A percentile compares a stretch with the other conserved stretches of the same genome.
Evolutionary conservation across 2,888 invertebrate genomes (phyloP).

Genomic region (Spisula solida): DNA sequence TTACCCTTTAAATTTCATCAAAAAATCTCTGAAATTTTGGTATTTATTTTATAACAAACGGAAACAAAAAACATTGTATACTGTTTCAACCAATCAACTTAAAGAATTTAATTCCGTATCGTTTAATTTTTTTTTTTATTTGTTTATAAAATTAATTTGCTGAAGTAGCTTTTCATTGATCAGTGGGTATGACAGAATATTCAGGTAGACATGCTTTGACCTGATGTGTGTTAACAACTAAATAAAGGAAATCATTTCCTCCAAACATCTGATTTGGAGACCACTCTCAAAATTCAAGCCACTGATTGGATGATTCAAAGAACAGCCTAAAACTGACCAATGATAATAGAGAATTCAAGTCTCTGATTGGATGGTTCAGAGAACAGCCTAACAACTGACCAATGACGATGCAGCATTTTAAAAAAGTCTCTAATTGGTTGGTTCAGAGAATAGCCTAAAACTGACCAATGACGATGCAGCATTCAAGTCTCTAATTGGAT

Average conservation of each 20-base stretch:
- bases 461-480: too few species aligned
- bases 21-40: slow-evolving; percentile 68
- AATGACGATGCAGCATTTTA: too few species aligned
- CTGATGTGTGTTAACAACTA: neutral
- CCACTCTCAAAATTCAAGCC: too few species aligned
- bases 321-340: too few species aligned
- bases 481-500: too few species aligned
- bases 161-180: neutral
- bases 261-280: too few species aligned
- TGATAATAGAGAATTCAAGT: too few species aligned
- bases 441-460: too few species aligned
- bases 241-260: neutral
- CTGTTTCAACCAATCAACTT: neutral
- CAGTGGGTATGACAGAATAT: neutral
- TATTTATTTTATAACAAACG: slow-evolving; percentile 4
- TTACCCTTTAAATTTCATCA: slow-evolving; percentile 67
- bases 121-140: neutral
- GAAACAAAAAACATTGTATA: neutral
- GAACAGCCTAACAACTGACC: too few species aligned
- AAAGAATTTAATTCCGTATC: neutral
- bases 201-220: neutral
- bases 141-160: neutral
- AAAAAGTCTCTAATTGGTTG: too few species aligned
- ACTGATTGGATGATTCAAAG: too few species aligned
- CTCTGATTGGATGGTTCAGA: too few species aligned